These are phyloP conservation scores for Ciona savignyi DNA, from an alignment of 23 tunicate genomes.

Conservation along the genomic window DNA sequence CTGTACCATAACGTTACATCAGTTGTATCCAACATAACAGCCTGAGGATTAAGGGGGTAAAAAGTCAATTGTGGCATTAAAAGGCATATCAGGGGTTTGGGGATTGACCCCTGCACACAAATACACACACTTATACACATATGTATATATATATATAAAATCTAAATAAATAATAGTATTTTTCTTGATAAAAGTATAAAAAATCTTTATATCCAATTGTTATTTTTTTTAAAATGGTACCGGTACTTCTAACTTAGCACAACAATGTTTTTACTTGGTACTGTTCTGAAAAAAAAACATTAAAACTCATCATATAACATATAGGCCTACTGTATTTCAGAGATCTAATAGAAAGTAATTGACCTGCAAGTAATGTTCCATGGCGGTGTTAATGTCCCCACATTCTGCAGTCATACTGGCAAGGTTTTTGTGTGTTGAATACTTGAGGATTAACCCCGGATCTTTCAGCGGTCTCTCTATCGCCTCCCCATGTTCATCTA, in stretches of 20 bases:
- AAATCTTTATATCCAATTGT: not conserved
- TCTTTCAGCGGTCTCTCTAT: slow-evolving; percentile 73
- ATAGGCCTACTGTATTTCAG: no score
- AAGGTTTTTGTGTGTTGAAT: slow-evolving; percentile 89
- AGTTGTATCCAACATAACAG: slow-evolving; percentile 90
- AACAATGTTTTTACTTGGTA: not conserved
- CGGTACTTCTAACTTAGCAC: not conserved
- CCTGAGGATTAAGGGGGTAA: slow-evolving; percentile 15
- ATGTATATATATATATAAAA: not conserved
- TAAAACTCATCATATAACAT: no score
- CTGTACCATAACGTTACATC: slow-evolving; percentile 90
- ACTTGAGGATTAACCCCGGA: slow-evolving; percentile 84
- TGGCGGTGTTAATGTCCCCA: slow-evolving; percentile 73
- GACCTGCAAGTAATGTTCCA: slow-evolving; percentile 89
- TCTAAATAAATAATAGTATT: no score
- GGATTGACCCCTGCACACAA: not conserved
- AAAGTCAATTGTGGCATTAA: not conserved
- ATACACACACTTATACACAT: slow-evolving; percentile 8
- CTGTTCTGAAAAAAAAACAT: no score
- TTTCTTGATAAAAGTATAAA: not conserved
- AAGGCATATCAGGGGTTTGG: not conserved
- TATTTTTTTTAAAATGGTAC: not conserved
- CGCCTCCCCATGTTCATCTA: slow-evolving; percentile 88
- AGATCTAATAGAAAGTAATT: no score
- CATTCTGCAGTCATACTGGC: slow-evolving; percentile 81